Evolutionary conservation across 2,797 vertebrate genomes (phyloP).

Genomic region (Sebastes itinus): DNA sequence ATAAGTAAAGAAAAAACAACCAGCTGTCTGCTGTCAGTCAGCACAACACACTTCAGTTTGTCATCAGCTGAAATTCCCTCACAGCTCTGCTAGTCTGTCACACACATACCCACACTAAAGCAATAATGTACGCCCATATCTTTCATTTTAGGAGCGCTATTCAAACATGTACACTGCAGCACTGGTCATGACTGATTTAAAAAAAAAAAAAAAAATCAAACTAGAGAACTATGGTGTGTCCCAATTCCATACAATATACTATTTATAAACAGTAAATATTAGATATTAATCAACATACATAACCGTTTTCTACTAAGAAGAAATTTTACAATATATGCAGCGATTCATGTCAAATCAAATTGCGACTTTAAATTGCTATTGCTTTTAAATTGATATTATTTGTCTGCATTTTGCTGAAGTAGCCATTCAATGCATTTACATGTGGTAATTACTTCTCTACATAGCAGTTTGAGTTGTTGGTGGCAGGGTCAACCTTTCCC

Average conservation of each 20-base stretch:
- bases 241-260: not conserved
- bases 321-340: not conserved
- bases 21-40: conserved; percentile 54
- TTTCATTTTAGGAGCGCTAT: not conserved
- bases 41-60: not conserved
- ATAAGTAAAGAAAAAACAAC: not conserved
- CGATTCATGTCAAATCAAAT: not conserved
- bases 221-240: not conserved
- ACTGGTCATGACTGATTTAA: not conserved
- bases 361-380: no score
- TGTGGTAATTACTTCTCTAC: not conserved
- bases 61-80: not conserved
- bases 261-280: not conserved
- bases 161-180: not conserved
- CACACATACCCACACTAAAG: not conserved
- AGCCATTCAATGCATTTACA: not conserved
- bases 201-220: not conserved
- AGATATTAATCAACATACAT: not conserved
- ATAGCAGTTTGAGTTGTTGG: not conserved
- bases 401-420: not conserved
- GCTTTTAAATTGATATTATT: no score
- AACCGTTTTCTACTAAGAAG: not conserved
- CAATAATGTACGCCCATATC: not conserved
- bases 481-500: not conserved
- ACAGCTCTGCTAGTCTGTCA: not conserved